Conservation (phyloP, 2,113 vertebrate species). For the Taxidea taxus region DNA sequence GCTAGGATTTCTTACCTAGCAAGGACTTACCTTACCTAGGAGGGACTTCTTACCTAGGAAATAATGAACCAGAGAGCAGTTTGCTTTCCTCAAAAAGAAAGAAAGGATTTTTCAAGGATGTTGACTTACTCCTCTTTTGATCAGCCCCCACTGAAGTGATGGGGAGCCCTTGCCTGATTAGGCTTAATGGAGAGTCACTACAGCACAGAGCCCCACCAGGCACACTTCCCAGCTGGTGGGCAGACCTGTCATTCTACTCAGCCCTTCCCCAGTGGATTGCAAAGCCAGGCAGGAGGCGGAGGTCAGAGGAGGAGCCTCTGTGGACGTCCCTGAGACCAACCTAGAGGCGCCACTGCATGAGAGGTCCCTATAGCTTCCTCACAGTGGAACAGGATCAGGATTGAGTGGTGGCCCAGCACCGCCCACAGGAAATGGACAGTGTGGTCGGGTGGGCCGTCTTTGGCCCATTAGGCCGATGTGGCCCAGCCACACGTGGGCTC, state of each 20-base stretch:
- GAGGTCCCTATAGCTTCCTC: neutral
- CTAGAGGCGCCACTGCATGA: neutral
- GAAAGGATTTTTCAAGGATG: neutral
- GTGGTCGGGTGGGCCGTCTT: neutral
- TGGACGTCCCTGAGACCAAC: neutral
- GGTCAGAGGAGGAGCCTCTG: rapidly evolving
- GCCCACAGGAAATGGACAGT: neutral
- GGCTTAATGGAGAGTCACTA: neutral
- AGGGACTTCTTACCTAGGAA: neutral
- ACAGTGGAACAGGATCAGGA: neutral
- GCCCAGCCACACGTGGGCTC: neutral
- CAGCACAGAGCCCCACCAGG: neutral
- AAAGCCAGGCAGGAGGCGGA: neutral
- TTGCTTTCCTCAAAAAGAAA: neutral
- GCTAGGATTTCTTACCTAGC: neutral
- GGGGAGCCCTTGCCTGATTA: neutral
- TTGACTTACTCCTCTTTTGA: neutral
- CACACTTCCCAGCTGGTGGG: neutral
- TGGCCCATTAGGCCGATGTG: neutral
- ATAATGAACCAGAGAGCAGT: neutral
- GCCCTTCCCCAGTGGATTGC: neutral
- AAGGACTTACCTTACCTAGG: too few relatives aligned
- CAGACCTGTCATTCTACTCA: neutral
- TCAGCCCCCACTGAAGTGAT: neutral
- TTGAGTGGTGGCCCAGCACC: too few relatives aligned